Base-by-base conservation (phyloP, 2,113 vertebrate genomes). In the Clarias batrachus region DNA sequence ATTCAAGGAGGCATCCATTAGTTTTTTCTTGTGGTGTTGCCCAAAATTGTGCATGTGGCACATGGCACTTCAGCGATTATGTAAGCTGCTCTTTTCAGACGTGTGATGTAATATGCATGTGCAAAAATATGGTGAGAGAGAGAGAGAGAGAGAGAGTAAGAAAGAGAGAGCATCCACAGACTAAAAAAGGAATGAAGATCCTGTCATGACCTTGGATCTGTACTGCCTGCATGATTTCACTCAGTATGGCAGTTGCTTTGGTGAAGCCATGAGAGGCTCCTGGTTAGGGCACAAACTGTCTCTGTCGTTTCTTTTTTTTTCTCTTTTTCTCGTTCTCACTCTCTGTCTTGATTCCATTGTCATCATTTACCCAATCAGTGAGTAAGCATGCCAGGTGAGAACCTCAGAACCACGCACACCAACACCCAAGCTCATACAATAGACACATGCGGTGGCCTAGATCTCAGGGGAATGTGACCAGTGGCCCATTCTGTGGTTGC, bases 31-130 rank as follows among this genome's bases (percentile, higher is more conserved):
- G 11, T 3, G 23, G 21, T n/a, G 21, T 48, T 13, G 21, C 23
- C 21, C 19, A 23, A 12, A 23, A 21, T 73, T 71, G 68, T 41
- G 68, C 17, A 19, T 74, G 11, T 74, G 23, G 41, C 21, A 74
- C 41, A 25, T 74, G 71, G 23, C 37, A 52, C 17, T 52, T 52
- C 25, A 21, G 14, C 73, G 71, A 66, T 60, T 78, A 48, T 78
- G 25, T 54, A 41, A 73, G 41, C 37, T 77, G 37, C 52, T 59
- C 66, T 81, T 60, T 81, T 74, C 14, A 19, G 79, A 48, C 48
- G 60, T n/a, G 23, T 86, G 73, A 79, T 56, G 81, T 77, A 76
- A 78, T 78, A 71, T 82, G 37, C 21, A 63, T 60, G 66, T 77
- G 41, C 27, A 33, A 14, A 33, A 56, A 4, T 25, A 76, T 21